Evolutionary conservation across 2,113 vertebrate species (phyloP).

Genomic region (Chamaea fasciata): DNA sequence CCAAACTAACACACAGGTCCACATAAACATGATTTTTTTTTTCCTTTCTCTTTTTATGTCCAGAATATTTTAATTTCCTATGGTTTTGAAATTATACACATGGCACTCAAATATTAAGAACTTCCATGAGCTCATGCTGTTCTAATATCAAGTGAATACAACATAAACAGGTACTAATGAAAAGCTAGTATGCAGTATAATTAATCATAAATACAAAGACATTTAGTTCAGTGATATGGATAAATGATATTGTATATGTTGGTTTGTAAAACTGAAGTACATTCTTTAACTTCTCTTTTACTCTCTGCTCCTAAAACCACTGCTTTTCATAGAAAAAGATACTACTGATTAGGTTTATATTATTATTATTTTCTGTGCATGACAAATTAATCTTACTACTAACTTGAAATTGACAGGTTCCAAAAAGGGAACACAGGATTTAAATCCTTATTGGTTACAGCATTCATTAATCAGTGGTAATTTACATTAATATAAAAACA

Average conservation of each 20-base stretch:
- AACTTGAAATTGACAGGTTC: slow-evolving; percentile 5
- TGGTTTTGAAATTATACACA: not conserved
- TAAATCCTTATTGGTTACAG: slow-evolving; percentile 8
- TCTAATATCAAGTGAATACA: not conserved
- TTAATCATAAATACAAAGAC: not conserved
- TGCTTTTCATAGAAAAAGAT: not conserved
- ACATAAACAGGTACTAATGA: not conserved
- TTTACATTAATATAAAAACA: slow-evolving; percentile 66
- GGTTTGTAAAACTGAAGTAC: not conserved
- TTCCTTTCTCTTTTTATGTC: not conserved
- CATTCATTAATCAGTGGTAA: slow-evolving; percentile 63
- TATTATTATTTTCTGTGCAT: not conserved
- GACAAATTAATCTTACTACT: not conserved
- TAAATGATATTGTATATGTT: not conserved
- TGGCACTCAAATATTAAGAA: not conserved
- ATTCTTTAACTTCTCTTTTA: not conserved
- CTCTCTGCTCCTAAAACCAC: not conserved
- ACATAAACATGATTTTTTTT: not conserved
- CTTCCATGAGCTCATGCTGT: not conserved
- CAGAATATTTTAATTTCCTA: not conserved
- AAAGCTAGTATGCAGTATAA: not conserved
- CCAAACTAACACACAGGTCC: not conserved
- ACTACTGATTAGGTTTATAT: not conserved
- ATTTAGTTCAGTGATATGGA: not conserved
- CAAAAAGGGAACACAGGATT: not conserved